Conservation (phyloP, 2,888 invertebrate species). For the Sphinx pinastri region DNA sequence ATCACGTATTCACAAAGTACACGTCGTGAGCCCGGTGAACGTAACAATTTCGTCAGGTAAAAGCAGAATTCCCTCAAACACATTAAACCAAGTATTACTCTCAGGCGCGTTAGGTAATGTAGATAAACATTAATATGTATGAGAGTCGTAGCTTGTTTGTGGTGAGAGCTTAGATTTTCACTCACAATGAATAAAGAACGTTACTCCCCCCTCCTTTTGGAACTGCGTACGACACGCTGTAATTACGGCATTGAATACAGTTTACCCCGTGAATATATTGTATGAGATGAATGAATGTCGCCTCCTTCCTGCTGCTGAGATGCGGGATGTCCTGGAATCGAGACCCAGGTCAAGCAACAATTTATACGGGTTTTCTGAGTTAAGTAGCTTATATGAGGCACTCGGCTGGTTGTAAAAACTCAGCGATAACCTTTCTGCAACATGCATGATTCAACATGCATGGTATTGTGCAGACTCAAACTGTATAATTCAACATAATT, state of each 20-base stretch:
- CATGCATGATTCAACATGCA: no score
- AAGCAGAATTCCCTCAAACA: conserved; percentile 68
- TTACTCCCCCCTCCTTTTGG: conserved; percentile 22
- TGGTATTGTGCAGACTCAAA: no score
- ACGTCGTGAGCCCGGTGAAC: conserved; percentile 33
- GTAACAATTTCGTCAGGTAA: conserved; percentile 64
- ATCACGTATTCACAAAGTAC: conserved; percentile 29
- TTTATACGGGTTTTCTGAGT: no score
- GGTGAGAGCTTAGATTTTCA: conserved; percentile 71
- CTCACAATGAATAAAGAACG: conserved; percentile 73
- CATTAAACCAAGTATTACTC: conserved; percentile 67
- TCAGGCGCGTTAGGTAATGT: conserved; percentile 67
- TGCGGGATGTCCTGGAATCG: no score
- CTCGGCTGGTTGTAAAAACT: no score
- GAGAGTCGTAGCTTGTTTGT: conserved; percentile 70
- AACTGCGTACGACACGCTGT: conserved; percentile 14
- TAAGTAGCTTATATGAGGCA: no score
- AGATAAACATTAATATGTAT: conserved; percentile 81
- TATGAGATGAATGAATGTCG: not conserved
- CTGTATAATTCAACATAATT: no score
- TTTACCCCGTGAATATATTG: not conserved
- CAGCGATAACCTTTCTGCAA: no score
- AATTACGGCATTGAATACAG: conserved; percentile 15
- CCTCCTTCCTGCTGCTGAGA: not conserved
- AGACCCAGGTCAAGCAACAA: no score